phyloP scores from a whole-genome alignment of 2,888 invertebrate species.

The Lasioglossum morio region DNA sequence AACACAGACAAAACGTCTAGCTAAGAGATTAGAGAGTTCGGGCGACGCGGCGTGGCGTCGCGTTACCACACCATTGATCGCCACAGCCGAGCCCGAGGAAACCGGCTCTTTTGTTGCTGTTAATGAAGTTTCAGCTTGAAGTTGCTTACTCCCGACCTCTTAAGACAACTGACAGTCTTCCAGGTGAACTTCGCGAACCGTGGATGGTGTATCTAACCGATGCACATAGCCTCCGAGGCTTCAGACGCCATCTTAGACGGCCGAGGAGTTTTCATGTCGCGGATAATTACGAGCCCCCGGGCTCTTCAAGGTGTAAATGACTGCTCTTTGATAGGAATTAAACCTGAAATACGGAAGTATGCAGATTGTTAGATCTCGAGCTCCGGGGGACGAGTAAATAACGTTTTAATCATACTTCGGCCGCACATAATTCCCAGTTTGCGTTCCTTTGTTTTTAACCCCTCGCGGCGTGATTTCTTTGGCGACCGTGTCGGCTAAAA shows the following conservation, averaged over 20 bases:
- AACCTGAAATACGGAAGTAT: neutral
- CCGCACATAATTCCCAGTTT: neutral
- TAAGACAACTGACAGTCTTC: slow-evolving; percentile 50
- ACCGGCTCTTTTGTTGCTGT: slow-evolving; percentile 59
- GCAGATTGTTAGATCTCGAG: neutral
- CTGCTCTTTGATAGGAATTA: neutral
- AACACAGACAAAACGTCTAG: slow-evolving; percentile 39
- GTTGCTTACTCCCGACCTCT: slow-evolving; percentile 15
- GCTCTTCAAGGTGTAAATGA: neutral
- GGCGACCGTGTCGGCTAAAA: too few species aligned
- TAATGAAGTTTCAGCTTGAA: slow-evolving; percentile 63
- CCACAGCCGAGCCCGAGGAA: neutral
- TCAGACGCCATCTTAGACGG: slow-evolving; percentile 20
- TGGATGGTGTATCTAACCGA: slow-evolving; percentile 34
- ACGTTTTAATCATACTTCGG: neutral
- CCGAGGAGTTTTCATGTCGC: slow-evolving; percentile 18
- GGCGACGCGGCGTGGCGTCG: slow-evolving; percentile 16
- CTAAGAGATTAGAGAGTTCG: slow-evolving; percentile 18
- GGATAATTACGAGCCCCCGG: slow-evolving; percentile 38
- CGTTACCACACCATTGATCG: slow-evolving; percentile 67
- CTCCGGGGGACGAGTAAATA: neutral
- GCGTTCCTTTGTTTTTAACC: neutral
- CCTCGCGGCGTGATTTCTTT: neutral
- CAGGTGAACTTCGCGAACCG: slow-evolving; percentile 27
- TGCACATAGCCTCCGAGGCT: slow-evolving; percentile 11